Evolutionary conservation across 2,113 vertebrate species (phyloP), one percentile per base, ranked within the genome.

Genomic region (Toxotes jaculatrix): DNA sequence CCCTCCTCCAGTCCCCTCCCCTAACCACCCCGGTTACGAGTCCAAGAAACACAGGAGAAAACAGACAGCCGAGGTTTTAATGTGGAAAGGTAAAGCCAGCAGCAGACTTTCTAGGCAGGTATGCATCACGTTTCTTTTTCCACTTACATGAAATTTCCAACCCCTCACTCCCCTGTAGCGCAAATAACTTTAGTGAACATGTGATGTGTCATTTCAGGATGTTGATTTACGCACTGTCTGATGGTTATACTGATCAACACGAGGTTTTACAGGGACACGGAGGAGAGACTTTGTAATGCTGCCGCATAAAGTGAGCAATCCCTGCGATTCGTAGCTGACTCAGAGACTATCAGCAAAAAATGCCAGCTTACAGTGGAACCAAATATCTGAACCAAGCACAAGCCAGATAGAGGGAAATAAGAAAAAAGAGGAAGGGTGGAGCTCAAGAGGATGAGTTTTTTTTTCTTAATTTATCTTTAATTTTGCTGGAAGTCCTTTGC

Each of bases 111-210:
- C 84, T 42, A 85, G 82, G 57, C 84, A 94, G 89, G 91, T 94
- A 93, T 84, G 87, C 76, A 80, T 84, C 83, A 65, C 19, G 17
- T 77, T 87, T 77, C 64, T 87, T 92, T 93, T 95, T 94, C 93
- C 91, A 82, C 6, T 86, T 80, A 77, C 89, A 78, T 84, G 34
- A 84, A 85, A 79, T 93, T 94, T 92, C 92, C 92, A 53, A 42
- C 73, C 61, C 71, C 80, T 76, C 62, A 38, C 72, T 85, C 82
- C 74, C 27, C 71, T 38, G 72, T 32, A 1, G 77, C 9, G 13
- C 74, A 89, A 85, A 84, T 61, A 86, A 76, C 77, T 59, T 16
- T 7, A 38, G 79, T 83, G 76, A 89, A 83, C 70, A 40, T 32
- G 77, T 42, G 17, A 56, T 75, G 74, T 88, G 80, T 86, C 70